Evolutionary conservation across 2,113 vertebrate species (phyloP), one percentile per base, ranked within the genome.

Genomic region (Austrofundulus limnaeus): DNA sequence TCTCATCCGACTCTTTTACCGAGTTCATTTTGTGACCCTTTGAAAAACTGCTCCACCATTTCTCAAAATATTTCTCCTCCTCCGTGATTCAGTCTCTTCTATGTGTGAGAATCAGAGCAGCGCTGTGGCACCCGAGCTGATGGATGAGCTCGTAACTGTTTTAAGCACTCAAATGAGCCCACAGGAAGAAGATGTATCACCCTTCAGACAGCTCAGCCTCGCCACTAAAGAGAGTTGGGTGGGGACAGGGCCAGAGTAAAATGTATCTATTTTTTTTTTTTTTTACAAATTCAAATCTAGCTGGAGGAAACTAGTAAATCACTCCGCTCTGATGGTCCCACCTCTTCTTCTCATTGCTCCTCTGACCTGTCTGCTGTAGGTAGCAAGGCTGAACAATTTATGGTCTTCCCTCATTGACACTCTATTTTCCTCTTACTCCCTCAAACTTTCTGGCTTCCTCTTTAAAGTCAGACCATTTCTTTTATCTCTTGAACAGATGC

Each of bases 81-180:
- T 52, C 21, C 0, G 8, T n/a, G 5, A 37, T 39, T 56, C 11
- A 38, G 46, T 48, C 46, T 13, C 53, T 62, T 45, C 55, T 28
- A 23, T 63, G 43, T 49, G 55, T 65, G 51, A 31, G 56, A 61
- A 37, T 52, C 63, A 25, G 20, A 71, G 56, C 19, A 45, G 6
- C 14, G 63, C 72, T 58, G 43, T 3, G 34, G 69, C 54, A 39
- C 53, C 67, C 66, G 10, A 37, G 23, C 52, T 87, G 84, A 87
- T 86, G 59, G 85, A 86, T 86, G 85, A 82, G 74, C 72, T 79
- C 51, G 49, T 78, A 85, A 87, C 72, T 47, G 71, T 71, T 85
- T 81, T 75, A 79, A 79, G 65, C 78, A 70, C 72, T 79, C 77
- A 74, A 75, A 68, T 39, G 66, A 72, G 73, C 42, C 63, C 24